Base-by-base conservation (phyloP, 2,888 invertebrate species). In the Masnerella sp. region DNA sequence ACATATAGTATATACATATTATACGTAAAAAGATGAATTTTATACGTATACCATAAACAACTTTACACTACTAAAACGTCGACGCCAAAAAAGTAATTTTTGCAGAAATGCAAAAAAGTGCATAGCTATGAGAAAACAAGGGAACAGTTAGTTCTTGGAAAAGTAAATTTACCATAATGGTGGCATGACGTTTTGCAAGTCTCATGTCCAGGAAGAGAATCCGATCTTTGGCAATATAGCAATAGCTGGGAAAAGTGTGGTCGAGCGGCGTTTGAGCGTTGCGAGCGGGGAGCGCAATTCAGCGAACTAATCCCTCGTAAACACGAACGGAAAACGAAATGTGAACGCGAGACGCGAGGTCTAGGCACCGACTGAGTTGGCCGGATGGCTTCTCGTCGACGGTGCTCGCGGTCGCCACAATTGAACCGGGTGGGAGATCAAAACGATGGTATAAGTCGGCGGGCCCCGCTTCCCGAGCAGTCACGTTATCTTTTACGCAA, bases 381-480 rank as follows among this genome's bases (percentile, higher is more conserved):
- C 79, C 76, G 82, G 81, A 84, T 81, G 82, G 82, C 76, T 81
- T 81, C 77, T 81, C 81, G 76, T 78, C 78, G 75, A 79, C 79
- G 78, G 76, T 77, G 76, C 78, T 76, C 76, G 77, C 82, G 78
- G 79, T 82, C 79, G 76, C 80, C 78, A 83, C 81, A 83, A 83
- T 83, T 82, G 81, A 77, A 74, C 79, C 59, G 80, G 85, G 85
- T 84, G 85, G 85, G 85, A 85, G 85, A 84, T 83, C 80, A 83
- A 85, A 85, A 83, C 81, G 81, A 82, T 80, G 82, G 80, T 80
- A 52, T 36, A 64, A 72, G 62, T 73, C 32, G 59, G 43, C 54
- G 59, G 67, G 62, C 51, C 62, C 58, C 34, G 15, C 72, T 65
- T 45, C 32, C 58, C 28, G n/a, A 51, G 38, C 32, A 45, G 58